Evolutionary conservation across 64 coral and sea anemone genomes (phyloP).

Genomic region (Pocillopora verrucosa): DNA sequence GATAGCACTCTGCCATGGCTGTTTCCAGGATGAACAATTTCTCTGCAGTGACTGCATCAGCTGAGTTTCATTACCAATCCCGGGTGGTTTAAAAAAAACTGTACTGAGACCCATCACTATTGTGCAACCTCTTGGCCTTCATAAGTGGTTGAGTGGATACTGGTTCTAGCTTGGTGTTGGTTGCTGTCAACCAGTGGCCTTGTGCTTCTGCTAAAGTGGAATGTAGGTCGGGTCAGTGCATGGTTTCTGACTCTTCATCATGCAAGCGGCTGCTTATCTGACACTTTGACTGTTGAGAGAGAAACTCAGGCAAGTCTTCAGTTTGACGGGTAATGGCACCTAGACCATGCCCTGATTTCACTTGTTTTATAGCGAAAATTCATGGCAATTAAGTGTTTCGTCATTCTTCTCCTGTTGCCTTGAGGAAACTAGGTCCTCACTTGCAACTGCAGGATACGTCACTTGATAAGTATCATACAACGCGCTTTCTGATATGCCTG

Average conservation of each 20-base stretch:
- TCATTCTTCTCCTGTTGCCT: constrained; percentile 46
- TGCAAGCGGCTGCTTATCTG: neutral
- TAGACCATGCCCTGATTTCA: constrained; percentile 36
- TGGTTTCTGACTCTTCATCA: neutral
- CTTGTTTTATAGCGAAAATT: constrained; percentile 36
- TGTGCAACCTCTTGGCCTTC: too few relatives aligned
- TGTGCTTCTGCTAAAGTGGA: neutral
- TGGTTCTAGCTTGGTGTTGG: too few relatives aligned
- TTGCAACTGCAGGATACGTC: constrained; percentile 29
- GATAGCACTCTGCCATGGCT: constrained; percentile 15
- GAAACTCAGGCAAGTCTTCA: constrained; percentile 15
- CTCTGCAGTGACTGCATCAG: neutral
- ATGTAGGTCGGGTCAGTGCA: neutral
- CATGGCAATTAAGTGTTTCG: constrained; percentile 5
- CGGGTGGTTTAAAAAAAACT: too few relatives aligned
- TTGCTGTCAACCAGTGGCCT: too few relatives aligned
- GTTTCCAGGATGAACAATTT: neutral
- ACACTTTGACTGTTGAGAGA: neutral
- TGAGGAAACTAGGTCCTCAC: constrained; percentile 27
- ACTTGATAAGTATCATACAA: constrained; percentile 28
- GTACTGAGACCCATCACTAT: too few relatives aligned
- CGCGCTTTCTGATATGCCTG: neutral
- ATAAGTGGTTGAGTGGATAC: too few relatives aligned
- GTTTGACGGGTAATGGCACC: constrained; percentile 20
- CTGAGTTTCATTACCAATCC: neutral